Percentiles rank a stretch among this genome's conserved stretches.
Evolutionary conservation across 1,140 invertebrate species (phyloP).

Genomic region (Cyrtorhinus lividipennis): DNA sequence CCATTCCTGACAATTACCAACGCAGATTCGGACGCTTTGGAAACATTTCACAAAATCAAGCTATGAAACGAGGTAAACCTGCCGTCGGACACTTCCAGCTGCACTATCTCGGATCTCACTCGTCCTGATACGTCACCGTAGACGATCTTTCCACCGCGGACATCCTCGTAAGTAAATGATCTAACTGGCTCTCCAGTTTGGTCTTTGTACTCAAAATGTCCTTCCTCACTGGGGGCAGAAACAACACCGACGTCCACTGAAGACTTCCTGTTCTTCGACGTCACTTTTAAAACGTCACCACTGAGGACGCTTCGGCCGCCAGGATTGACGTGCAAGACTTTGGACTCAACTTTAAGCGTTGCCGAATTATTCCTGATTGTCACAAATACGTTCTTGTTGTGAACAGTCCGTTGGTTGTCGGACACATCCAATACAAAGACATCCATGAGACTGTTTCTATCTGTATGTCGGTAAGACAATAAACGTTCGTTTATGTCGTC

Average conservation of each 20-base stretch:
- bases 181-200: background rate
- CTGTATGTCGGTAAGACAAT: background rate
- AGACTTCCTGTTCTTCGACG: background rate
- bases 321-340: background rate
- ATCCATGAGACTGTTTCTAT: slow-evolving; percentile 10
- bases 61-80: background rate
- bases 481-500: background rate
- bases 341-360: background rate
- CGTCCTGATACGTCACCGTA: background rate
- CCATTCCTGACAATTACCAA: background rate
- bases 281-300: background rate
- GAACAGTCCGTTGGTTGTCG: background rate
- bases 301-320: background rate
- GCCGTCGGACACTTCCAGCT: slow-evolving; percentile 15
- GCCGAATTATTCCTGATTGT: background rate
- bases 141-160: background rate
- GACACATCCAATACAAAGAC: slow-evolving; percentile 12
- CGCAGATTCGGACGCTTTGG: background rate
- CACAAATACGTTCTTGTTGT: slow-evolving; percentile 10
- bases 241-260: background rate
- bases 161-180: slow-evolving; percentile 1
- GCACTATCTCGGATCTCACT: background rate
- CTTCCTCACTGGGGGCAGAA: background rate
- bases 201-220: background rate
- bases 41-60: background rate